Evolutionary conservation across 1,140 invertebrate species (phyloP).

Genomic region (Hyposmocoma kahamanoa): DNA sequence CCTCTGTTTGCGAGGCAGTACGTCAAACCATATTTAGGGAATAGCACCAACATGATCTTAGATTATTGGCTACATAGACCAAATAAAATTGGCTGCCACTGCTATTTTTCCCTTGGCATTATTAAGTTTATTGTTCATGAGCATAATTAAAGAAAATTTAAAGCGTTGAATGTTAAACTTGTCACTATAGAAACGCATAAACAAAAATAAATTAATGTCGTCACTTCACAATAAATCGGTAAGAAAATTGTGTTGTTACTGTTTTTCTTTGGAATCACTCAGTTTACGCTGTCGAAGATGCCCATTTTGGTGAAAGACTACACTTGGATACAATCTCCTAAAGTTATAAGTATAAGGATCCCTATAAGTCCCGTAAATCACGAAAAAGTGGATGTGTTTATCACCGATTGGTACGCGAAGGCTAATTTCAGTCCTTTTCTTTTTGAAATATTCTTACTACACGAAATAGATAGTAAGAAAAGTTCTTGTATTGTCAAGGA

Average conservation of each 20-base stretch:
- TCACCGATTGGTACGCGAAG: constrained; percentile 79
- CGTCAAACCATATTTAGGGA: too few relatives aligned
- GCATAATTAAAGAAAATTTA: too few relatives aligned
- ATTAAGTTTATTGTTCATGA: too few relatives aligned
- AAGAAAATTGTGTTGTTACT: background rate
- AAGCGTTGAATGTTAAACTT: too few relatives aligned
- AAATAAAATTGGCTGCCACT: too few relatives aligned
- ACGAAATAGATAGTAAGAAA: constrained; percentile 72
- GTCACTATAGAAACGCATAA: too few relatives aligned
- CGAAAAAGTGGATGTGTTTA: constrained; percentile 77
- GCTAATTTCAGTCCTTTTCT: constrained; percentile 78
- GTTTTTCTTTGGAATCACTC: background rate
- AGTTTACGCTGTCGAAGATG: constrained; percentile 74
- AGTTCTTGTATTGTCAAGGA: constrained; percentile 76
- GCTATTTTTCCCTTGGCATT: too few relatives aligned
- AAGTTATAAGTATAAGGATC: constrained; percentile 74
- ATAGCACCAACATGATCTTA: too few relatives aligned
- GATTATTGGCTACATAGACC: too few relatives aligned
- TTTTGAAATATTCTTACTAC: constrained; percentile 78
- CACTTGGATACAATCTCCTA: constrained; percentile 78
- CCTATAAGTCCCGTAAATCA: constrained; percentile 68
- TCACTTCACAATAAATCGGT: too few relatives aligned
- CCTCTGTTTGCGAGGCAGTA: too few relatives aligned
- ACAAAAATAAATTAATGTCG: too few relatives aligned
- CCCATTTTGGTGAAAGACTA: constrained; percentile 82